Conservation (phyloP, 2,888 invertebrate species). For the Alloscopus bannaensis region DNA sequence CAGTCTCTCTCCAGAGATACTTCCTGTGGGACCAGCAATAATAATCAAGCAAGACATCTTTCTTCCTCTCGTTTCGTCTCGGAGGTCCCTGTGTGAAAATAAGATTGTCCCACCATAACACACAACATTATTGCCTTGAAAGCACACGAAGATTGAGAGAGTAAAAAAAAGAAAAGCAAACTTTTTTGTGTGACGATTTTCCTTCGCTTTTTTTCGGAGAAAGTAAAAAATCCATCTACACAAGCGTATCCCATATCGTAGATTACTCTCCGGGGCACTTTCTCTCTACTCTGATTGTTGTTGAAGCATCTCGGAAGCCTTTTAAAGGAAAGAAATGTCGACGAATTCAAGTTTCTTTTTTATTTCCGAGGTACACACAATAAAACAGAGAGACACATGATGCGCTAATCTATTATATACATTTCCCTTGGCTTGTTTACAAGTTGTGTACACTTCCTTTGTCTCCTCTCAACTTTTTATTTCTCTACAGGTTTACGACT, state of each 20-base stretch:
- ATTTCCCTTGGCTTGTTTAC: conserved; percentile 55
- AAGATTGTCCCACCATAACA: conserved; percentile 42
- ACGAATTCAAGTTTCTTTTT: no score
- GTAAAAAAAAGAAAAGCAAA: conserved; percentile 40
- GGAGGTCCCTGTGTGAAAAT: conserved; percentile 42
- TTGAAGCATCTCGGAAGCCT: no score
- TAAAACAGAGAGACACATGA: no score
- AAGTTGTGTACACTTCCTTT: conserved; percentile 47
- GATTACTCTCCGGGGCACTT: conserved; percentile 51
- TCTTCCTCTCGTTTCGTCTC: conserved; percentile 6
- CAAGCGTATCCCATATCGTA: conserved; percentile 29
- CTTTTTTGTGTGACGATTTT: conserved; percentile 24
- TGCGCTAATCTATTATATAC: no score
- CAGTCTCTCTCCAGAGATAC: conserved; percentile 10
- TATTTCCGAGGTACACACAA: no score
- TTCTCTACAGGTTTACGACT: conserved; percentile 63
- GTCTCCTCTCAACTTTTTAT: no score
- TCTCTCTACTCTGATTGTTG: conserved; percentile 56
- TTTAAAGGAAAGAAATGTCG: conserved; percentile 21
- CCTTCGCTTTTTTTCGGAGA: conserved; percentile 10
- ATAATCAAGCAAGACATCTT: conserved; percentile 27
- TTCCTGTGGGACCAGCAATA: conserved; percentile 27
- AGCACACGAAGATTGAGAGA: conserved; percentile 19
- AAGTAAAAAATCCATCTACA: conserved; percentile 8
- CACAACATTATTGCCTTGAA: conserved; percentile 23